Base-by-base conservation (phyloP, 1,140 invertebrate species). In the Drosophila insularis region DNA sequence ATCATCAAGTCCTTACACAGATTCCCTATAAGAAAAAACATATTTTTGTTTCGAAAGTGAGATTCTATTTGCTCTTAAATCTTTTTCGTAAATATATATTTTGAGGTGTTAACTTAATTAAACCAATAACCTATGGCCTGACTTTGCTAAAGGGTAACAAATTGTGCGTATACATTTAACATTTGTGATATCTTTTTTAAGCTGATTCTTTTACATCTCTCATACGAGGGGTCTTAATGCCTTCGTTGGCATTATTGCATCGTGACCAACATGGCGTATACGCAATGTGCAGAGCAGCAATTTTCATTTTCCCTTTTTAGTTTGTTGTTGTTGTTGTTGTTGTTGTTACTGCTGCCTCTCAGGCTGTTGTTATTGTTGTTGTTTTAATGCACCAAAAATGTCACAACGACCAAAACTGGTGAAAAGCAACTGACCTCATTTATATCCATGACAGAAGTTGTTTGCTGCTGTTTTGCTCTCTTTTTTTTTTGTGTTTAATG, bases 171-270 rank as follows among this genome's bases (percentile, higher is more conserved):
- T n/a, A 32, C 17, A 13, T 27, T 27, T 13, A 27, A 54, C 17
- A 13, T 23, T 23, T 11, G 4, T 27, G 19, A n/a, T 54, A 14
- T 56, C 54, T 37, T 19, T 37, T 19, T 10, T 35, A 6, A 10
- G 2, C 50, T 21, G 2, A 56, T 35, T 32, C 55, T 8, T 32
- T 58, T 68, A 66, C 60, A 70, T 68, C 67, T 71, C 17, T 37
- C 35, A 13, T 37, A 62, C 40, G 56, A 63, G 64, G 62, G 64
- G 56, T 81, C 80, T 85, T 80, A 86, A 81, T 78, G 78, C 71
- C 69, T 81, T 75, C 72, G 63, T 56, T 70, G 71, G 82, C 71
- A 86, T 76, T 87, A 82, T 86, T 87, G 78, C 78, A 60, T 70
- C 55, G 71, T 63, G 78, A 60, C 74, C 81, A 87, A 35, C 74